These are phyloP conservation scores for Neotoma lepida DNA, from an alignment of 2,113 vertebrate species.

Conservation along the genomic window DNA sequence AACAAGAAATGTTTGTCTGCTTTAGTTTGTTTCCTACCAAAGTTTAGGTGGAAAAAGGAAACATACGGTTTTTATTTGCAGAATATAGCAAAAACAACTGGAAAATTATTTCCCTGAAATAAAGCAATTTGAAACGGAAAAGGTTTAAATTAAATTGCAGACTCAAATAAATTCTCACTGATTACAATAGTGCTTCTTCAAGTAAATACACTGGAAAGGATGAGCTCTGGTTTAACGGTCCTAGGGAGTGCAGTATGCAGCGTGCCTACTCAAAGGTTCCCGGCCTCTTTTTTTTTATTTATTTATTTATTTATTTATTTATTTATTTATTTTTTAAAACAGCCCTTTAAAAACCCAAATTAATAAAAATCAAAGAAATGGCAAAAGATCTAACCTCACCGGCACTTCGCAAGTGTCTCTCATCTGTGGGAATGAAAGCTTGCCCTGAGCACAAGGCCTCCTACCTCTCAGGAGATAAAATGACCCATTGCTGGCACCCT, in stretches of 20 bases:
- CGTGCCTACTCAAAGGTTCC: conserved; percentile 85
- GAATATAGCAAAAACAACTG: conserved; percentile 85
- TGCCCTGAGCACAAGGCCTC: conserved; percentile 75
- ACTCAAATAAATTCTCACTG: conserved; percentile 79
- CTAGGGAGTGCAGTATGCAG: conserved; percentile 82
- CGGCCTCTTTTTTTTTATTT: conserved; percentile 66
- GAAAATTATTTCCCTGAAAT: conserved; percentile 88
- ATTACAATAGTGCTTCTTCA: conserved; percentile 84
- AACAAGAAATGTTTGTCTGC: conserved; percentile 87
- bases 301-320: conserved; percentile 26
- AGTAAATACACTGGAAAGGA: conserved; percentile 81
- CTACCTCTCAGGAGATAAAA: conserved; percentile 67
- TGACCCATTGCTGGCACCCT: conserved; percentile 26
- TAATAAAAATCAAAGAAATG: conserved; percentile 74
- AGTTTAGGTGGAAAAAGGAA: conserved; percentile 84
- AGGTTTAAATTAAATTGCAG: conserved; percentile 81
- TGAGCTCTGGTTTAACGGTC: conserved; percentile 81
- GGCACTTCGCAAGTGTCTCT: conserved; percentile 81
- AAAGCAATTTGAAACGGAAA: conserved; percentile 83
- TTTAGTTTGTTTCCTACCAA: conserved; percentile 86
- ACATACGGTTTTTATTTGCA: conserved; percentile 82
- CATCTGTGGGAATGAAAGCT: conserved; percentile 71
- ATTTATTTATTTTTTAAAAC: conserved; percentile 59
- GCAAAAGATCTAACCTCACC: conserved; percentile 81
- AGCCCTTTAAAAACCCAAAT: conserved; percentile 81